Conservation (phyloP, 2,888 invertebrate genomes). For the Epirrhoe tristata region DNA sequence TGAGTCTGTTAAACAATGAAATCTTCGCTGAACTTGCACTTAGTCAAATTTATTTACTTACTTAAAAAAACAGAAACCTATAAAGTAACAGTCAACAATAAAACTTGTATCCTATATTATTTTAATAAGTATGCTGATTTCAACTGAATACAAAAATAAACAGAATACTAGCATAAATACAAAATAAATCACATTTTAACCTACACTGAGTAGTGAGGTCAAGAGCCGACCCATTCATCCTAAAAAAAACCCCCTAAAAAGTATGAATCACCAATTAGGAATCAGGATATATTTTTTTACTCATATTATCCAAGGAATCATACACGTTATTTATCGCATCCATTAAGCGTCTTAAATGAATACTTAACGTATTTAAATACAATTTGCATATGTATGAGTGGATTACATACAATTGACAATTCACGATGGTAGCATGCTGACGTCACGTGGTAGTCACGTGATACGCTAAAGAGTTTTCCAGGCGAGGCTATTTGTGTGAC, state of each 20-base stretch:
- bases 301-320: not conserved
- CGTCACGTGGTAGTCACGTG: constrained; percentile 63
- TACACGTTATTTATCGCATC: not conserved
- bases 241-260: too few species aligned
- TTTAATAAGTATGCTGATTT: too few species aligned
- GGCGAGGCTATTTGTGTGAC: constrained; percentile 47
- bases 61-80: too few species aligned
- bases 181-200: too few species aligned
- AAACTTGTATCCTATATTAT: too few species aligned
- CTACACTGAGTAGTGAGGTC: too few species aligned
- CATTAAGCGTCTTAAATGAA: not conserved
- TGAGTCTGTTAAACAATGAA: not conserved
- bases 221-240: too few species aligned
- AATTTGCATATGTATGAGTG: constrained; percentile 21
- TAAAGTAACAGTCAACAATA: too few species aligned
- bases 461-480: constrained; percentile 73
- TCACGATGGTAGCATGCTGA: constrained; percentile 57
- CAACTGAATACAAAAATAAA: too few species aligned
- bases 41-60: not conserved
- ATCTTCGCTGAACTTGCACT: not conserved
- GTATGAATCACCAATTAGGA: not conserved
- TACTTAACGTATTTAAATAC: not conserved
- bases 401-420: constrained; percentile 48
- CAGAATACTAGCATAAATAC: too few species aligned
- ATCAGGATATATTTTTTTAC: not conserved